Evolutionary conservation across 2,888 invertebrate species (phyloP), one percentile per base, ranked within the genome.

Genomic region (Xestia sexstrigata): DNA sequence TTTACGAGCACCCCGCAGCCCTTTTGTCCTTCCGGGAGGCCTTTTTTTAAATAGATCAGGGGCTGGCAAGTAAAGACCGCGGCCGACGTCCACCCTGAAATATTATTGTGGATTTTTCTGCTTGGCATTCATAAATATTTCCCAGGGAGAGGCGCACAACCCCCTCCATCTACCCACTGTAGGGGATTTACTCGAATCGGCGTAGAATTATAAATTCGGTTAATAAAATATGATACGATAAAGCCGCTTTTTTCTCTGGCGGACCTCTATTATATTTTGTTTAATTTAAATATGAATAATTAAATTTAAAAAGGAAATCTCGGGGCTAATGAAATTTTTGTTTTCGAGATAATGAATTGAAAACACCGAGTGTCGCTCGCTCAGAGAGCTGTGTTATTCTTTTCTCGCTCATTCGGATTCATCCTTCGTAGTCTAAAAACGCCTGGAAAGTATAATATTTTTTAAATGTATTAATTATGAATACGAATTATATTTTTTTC

Each of bases 231-330:
- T 96, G 95, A 96, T 95, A 95, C 95, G 96, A 96, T 96, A 96
- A 96, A 95, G 94, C 95, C 94, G 95, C 93, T 95, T 94, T 92
- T 92, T 91, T 92, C 89, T 89, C 92, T 91, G 89, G 89, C 94
- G 93, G 94, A 94, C 96, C 95, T 95, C 95, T 96, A 96, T 96
- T 96, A 96, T 96, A 96, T 96, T 96, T 95, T 96, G 96, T 96
- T 96, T 96, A 96, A 96, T 96, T 96, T 96, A 96, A 96, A 96
- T 96, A 96, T 96, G 96, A 96, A 96, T 96, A 96, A 96, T 96
- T 96, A 95, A 96, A 95, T 96, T 95, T 95, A 95, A 96, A 96
- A 96, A 95, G 95, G 96, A 95, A 96, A 96, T 95, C 96, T 95
- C 94, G 91, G 94, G 92, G 95, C 95, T 96, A 96, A 96, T 96